A percentile compares a stretch with the other conserved stretches of the same genome.
phyloP scores from a whole-genome alignment of 2,888 invertebrate genomes.

The Linnaemya tessellans region DNA sequence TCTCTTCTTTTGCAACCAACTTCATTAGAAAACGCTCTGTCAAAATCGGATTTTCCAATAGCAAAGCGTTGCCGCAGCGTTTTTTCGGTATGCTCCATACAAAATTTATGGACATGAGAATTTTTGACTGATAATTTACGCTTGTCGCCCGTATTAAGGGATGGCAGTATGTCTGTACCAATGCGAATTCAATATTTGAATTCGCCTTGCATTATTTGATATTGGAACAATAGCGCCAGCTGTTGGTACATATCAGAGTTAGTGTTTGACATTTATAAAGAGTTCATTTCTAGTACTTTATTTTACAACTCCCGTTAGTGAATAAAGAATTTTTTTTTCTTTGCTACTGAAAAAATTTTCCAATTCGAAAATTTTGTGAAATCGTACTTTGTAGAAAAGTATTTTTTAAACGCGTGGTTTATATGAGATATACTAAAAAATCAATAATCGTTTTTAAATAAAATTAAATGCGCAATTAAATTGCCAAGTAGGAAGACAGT shows the following conservation, averaged over 20 bases:
- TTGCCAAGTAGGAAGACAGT: slow-evolving; percentile 34
- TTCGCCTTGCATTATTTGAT: too few relatives aligned
- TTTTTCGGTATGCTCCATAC: too few relatives aligned
- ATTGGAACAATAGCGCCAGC: background rate
- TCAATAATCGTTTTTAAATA: slow-evolving; percentile 51
- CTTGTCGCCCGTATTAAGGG: too few relatives aligned
- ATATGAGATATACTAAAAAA: slow-evolving; percentile 48
- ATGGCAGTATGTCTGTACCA: too few relatives aligned
- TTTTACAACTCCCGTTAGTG: slow-evolving; percentile 53
- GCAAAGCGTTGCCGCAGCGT: too few relatives aligned
- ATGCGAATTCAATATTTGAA: too few relatives aligned
- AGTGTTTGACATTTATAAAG: slow-evolving; percentile 5
- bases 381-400: slow-evolving; percentile 57
- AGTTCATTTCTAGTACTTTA: slow-evolving; percentile 35
- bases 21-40: too few relatives aligned
- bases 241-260: background rate
- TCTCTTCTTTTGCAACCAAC: too few relatives aligned
- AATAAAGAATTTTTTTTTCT: slow-evolving; percentile 70
- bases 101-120: too few relatives aligned
- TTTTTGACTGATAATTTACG: too few relatives aligned
- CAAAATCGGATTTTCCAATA: too few relatives aligned
- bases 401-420: slow-evolving; percentile 48
- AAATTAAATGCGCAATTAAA: slow-evolving; percentile 47
- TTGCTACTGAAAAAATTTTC: slow-evolving; percentile 61
- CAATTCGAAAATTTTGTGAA: slow-evolving; percentile 69